Conservation (phyloP, 2,888 invertebrate genomes). For the Xylota sylvarum region DNA sequence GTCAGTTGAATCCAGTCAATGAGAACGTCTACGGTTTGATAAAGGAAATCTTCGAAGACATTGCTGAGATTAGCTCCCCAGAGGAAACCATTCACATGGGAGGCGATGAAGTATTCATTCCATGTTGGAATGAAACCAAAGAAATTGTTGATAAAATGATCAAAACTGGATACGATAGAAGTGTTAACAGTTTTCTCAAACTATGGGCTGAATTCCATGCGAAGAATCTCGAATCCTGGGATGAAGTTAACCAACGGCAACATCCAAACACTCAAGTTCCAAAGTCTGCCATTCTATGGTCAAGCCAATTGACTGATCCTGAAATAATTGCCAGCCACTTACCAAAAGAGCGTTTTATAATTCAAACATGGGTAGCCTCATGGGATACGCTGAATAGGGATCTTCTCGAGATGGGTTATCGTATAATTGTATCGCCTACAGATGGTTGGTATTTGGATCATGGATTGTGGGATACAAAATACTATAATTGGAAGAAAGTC, state of each 20-base stretch:
- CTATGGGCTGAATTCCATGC: conserved; percentile 92
- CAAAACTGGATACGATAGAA: conserved; percentile 86
- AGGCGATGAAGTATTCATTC: conserved; percentile 90
- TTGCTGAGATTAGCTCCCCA: conserved; percentile 87
- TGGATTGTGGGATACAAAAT: conserved; percentile 93
- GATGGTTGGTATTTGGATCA: conserved; percentile 95
- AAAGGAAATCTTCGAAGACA: conserved; percentile 89
- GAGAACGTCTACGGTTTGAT: conserved; percentile 89
- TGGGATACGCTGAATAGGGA: conserved; percentile 87
- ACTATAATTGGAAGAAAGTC: conserved; percentile 91
- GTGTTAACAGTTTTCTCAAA: conserved; percentile 87
- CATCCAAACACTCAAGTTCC: conserved; percentile 83
- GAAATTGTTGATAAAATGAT: conserved; percentile 89
- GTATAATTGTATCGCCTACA: conserved; percentile 91
- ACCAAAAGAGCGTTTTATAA: conserved; percentile 90
- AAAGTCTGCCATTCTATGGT: conserved; percentile 89
- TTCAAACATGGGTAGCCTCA: conserved; percentile 92
- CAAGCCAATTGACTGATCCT: conserved; percentile 91
- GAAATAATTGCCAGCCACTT: conserved; percentile 88
- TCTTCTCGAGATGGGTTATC: conserved; percentile 89
- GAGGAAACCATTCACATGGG: conserved; percentile 92
- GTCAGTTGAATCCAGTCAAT: conserved; percentile 93
- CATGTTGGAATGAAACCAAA: conserved; percentile 91
- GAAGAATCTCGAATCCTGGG: conserved; percentile 86
- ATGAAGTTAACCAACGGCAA: conserved; percentile 83